Base-by-base conservation (phyloP, 2,888 invertebrate genomes). In the Caenorhabditis angaria region DNA sequence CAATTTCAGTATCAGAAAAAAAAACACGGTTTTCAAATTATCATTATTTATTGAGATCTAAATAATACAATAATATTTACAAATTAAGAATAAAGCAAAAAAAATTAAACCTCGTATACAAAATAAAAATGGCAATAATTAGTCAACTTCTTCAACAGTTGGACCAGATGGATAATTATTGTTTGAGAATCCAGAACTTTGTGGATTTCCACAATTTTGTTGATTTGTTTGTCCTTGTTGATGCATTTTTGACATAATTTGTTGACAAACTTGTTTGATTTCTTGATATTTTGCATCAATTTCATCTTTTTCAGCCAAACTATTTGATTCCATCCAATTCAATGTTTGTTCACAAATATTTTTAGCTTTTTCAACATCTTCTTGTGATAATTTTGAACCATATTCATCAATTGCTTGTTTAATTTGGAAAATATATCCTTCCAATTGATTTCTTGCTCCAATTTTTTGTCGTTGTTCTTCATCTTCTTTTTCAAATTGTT, bases 331-430 rank as follows among this genome's bases (percentile, higher is more conserved):
- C 74, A 91, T 83, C 91, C 91, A 91, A 57, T 92, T 92, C 88
- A 94, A 93, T 70, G 93, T 92, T 87, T 94, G 94, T 83, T 93
- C 93, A 90, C 94, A 94, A 88, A 94, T 94, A 87, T 94, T 93
- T 86, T 92, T 88, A 85, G 94, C 93, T 58, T 90, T 91, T 83
- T 91, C 92, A 89, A 93, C 93, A 88, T 95, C 95, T 0, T 92
- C 89, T 81, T 93, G 94, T 0, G 92, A 89, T 88, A 95, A 92
- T 90, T 94, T 94, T 88, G 92, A 93, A 90, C 96, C 95, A 32
- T 83, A 76, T 35, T 85, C 85, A n/a, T 81, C 78, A 59, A 85
- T 67, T 27, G 83, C 77, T 41, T 81, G 76, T 59, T 82, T 82
- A 28, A 54, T 27, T 60, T 67, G 66, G 68, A 66, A 75, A 5